These are phyloP conservation scores for Alectoris magna DNA, from an alignment of 2,797 vertebrate genomes.

Conservation along the genomic window DNA sequence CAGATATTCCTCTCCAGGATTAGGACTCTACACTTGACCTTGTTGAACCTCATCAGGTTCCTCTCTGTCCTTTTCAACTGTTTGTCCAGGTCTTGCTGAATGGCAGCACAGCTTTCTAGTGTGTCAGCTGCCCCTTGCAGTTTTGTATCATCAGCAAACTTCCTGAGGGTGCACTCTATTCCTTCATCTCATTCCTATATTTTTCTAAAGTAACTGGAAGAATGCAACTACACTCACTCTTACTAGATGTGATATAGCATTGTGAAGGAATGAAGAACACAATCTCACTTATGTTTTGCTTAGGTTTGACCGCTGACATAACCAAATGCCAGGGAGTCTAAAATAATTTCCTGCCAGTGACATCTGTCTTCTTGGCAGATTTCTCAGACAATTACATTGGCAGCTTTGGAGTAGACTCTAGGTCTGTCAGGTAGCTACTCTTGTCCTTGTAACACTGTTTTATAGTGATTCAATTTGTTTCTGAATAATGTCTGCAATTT, in stretches of 20 bases:
- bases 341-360: conserved; percentile 7
- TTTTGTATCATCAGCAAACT: neutral
- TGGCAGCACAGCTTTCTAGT: neutral
- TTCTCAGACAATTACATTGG: conserved; percentile 3
- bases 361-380: conserved; percentile 45
- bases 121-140: neutral
- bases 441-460: conserved; percentile 23
- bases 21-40: neutral
- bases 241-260: neutral
- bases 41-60: neutral
- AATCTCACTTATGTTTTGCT: neutral
- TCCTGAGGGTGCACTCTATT: neutral
- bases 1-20: neutral
- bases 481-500: conserved; percentile 64
- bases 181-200: neutral
- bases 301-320: neutral
- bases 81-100: neutral
- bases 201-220: neutral
- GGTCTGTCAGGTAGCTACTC: conserved; percentile 7
- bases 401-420: conserved; percentile 33
- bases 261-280: neutral
- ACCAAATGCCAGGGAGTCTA: neutral
- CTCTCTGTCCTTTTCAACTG: neutral
- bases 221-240: neutral
- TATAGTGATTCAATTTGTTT: conserved; percentile 65